Evolutionary conservation across 2,888 invertebrate genomes (phyloP).

Genomic region (Microchrysa polita): DNA sequence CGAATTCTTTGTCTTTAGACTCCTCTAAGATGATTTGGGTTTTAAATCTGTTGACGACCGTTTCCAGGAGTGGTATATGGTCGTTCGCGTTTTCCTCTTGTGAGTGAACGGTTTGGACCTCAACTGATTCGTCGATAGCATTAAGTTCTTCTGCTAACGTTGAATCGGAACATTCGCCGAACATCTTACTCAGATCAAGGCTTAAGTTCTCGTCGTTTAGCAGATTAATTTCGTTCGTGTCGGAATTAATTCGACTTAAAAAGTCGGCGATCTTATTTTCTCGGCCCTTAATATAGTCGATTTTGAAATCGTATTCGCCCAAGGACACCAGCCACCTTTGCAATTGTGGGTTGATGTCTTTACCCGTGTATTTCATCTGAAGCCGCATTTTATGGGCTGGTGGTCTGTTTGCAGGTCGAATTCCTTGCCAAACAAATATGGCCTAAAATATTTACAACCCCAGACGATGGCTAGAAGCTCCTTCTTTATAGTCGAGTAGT

Average conservation of each 20-base stretch:
- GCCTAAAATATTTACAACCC: slow-evolving; percentile 57
- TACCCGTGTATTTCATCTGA: slow-evolving; percentile 46
- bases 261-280: slow-evolving; percentile 50
- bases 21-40: too few relatives aligned
- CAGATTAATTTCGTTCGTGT: too few relatives aligned
- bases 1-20: too few relatives aligned
- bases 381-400: slow-evolving; percentile 51
- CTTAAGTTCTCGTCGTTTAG: background rate
- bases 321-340: slow-evolving; percentile 49
- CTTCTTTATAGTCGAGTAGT: slow-evolving; percentile 56
- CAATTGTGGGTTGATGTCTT: slow-evolving; percentile 49
- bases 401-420: slow-evolving; percentile 50
- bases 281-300: slow-evolving; percentile 50
- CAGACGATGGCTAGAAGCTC: slow-evolving; percentile 56
- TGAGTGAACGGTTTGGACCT: too few relatives aligned
- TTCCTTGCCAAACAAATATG: slow-evolving; percentile 57
- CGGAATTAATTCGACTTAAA: slow-evolving; percentile 49
- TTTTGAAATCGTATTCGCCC: slow-evolving; percentile 48
- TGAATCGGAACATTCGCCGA: too few relatives aligned
- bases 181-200: too few relatives aligned
- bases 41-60: too few relatives aligned
- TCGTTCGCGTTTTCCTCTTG: too few relatives aligned
- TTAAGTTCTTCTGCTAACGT: too few relatives aligned
- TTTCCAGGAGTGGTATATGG: too few relatives aligned
- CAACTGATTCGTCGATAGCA: slow-evolving; percentile 10